phyloP scores from a whole-genome alignment of 2,888 invertebrate species.

The Tipula lateralis region DNA sequence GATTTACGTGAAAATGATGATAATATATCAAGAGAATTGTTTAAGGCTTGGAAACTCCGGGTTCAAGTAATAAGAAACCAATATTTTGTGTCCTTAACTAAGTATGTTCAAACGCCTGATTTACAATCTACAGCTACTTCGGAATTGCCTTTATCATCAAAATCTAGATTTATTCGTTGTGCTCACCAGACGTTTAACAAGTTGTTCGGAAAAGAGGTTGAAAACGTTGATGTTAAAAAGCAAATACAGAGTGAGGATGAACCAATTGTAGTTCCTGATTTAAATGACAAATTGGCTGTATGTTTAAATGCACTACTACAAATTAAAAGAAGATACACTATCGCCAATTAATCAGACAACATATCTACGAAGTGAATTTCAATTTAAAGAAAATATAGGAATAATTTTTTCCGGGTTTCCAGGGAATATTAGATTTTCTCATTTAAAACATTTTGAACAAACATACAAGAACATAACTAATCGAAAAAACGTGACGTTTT shows the following conservation, averaged over 20 bases:
- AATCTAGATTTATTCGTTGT: not conserved
- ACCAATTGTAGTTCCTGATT: not conserved
- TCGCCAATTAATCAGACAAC: too few relatives aligned
- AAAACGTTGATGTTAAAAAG: not conserved
- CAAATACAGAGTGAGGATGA: not conserved
- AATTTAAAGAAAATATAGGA: too few relatives aligned
- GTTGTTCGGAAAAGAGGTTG: too few relatives aligned
- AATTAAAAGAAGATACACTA: too few relatives aligned
- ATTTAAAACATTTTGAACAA: too few relatives aligned
- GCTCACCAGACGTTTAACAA: not conserved
- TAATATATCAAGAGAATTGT: constrained; percentile 31
- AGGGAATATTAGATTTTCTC: too few relatives aligned
- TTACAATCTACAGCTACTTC: constrained; percentile 7
- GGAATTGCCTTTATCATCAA: not conserved
- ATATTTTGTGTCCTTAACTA: not conserved
- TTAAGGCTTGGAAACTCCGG: constrained; percentile 30
- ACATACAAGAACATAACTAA: too few relatives aligned
- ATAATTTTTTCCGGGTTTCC: too few relatives aligned
- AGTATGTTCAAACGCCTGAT: not conserved
- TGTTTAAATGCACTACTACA: too few relatives aligned
- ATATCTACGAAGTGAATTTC: too few relatives aligned
- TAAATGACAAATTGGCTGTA: not conserved
- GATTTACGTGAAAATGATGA: constrained; percentile 31
- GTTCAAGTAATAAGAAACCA: constrained; percentile 28
- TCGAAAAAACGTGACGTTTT: too few relatives aligned